These are phyloP conservation scores for Pseudomyrmex sp. DNA, from an alignment of 1,140 invertebrate species.

Conservation along the genomic window DNA sequence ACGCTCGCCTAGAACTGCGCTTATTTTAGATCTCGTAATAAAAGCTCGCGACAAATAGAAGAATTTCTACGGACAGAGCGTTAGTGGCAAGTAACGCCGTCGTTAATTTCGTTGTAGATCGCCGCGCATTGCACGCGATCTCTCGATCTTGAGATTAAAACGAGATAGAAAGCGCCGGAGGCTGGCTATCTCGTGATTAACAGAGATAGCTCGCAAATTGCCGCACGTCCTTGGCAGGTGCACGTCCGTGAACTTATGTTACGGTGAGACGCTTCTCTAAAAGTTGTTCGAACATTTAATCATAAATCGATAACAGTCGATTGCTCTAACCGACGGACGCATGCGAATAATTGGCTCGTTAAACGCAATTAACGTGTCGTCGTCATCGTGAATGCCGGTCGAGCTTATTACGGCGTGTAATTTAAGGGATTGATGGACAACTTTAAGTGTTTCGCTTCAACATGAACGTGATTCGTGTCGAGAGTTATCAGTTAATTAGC, in stretches of 20 bases:
- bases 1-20: not conserved
- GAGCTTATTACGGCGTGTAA: not conserved
- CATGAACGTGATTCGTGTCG: not conserved
- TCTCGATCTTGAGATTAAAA: conserved; percentile 35
- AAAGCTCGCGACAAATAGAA: conserved; percentile 23
- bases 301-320: conserved; percentile 63
- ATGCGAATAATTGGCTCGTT: conserved; percentile 54
- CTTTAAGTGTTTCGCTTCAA: conserved; percentile 23
- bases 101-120: not conserved
- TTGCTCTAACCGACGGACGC: conserved; percentile 15
- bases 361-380: conserved; percentile 60
- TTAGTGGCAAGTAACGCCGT: not conserved
- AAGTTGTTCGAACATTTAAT: conserved; percentile 53
- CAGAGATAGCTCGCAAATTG: conserved; percentile 37
- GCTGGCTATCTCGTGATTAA: conserved; percentile 2
- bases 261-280: not conserved
- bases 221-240: conserved; percentile 30
- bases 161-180: not conserved
- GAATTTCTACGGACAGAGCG: not conserved
- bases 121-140: not conserved
- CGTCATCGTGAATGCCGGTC: conserved; percentile 1
- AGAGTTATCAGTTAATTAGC: conserved; percentile 11
- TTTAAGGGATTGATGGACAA: conserved; percentile 30
- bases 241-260: conserved; percentile 27
- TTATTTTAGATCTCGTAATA: not conserved